Evolutionary conservation across 2,888 invertebrate species (phyloP).

Genomic region (Spisula subtruncata): DNA sequence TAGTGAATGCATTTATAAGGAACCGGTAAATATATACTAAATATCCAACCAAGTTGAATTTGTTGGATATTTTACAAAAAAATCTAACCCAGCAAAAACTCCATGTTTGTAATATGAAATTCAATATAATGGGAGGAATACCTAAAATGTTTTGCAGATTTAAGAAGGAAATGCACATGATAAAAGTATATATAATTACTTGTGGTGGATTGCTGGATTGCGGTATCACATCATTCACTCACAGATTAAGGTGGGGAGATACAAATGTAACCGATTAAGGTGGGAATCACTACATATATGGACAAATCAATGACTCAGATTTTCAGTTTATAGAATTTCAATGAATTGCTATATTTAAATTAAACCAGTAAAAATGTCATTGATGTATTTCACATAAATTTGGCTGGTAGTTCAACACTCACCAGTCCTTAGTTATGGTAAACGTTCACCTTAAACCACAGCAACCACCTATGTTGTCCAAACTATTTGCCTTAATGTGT

Average conservation of each 20-base stretch:
- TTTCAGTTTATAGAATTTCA: not conserved
- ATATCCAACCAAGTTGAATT: too few relatives aligned
- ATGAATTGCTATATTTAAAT: not conserved
- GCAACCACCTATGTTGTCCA: not conserved
- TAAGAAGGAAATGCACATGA: not conserved
- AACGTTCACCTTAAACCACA: conserved; percentile 7
- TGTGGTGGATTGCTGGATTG: not conserved
- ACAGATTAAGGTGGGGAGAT: not conserved
- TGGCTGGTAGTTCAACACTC: not conserved
- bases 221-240: not conserved
- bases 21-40: too few relatives aligned
- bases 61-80: too few relatives aligned
- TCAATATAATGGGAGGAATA: too few relatives aligned
- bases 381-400: conserved; percentile 12
- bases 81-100: too few relatives aligned
- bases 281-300: not conserved
- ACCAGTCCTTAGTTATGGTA: too few relatives aligned
- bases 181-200: not conserved
- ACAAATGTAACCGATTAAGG: conserved; percentile 8
- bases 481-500: conserved; percentile 10
- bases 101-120: too few relatives aligned
- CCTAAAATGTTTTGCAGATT: not conserved
- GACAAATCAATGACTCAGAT: not conserved
- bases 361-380: not conserved
- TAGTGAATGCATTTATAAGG: too few relatives aligned